Base-by-base conservation (phyloP, 2,888 invertebrate species). In the Latrodectus hesperus region DNA sequence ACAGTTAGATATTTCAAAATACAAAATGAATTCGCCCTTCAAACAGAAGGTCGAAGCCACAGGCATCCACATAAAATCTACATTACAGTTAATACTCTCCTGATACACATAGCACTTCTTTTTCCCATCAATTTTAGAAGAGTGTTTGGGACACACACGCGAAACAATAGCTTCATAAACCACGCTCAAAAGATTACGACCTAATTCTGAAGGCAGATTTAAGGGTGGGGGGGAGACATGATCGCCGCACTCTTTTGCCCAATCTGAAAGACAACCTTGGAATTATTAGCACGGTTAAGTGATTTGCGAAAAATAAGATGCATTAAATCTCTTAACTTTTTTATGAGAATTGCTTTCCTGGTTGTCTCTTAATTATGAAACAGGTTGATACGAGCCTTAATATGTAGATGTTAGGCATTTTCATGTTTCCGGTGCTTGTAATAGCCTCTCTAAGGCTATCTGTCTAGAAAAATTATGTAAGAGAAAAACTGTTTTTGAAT, bases 121-220 rank as follows among this genome's bases (percentile, higher is more conserved):
- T 65, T 22, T 9, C 22, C 49, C 22, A 22, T 17, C 10, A 8
- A 22, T 73, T 65, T 72, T 73, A 17, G 67, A 82, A 81, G 53
- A 68, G 74, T 72, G 73, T 68, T 68, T 81, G 60, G 65, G 78
- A 71, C 17, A 60, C 17, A 16, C n/a, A 16, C 60, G 16, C 60
- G 60, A 84, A 76, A 84, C 84, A 84, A 84, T 77, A 77, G 84
- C 49, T 72, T 77, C 84, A 77, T 84, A 84, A 84, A 84, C 76
- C 72, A 84, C 38, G 84, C 77, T 84, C 71, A 84, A 72, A 55
- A 60, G 76, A 84, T 84, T 77, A 84, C 84, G 84, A 84, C 84
- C 84, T 77, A 77, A 84, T 84, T 77, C 77, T 71, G 71, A 77
- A 77, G 17, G 77, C 53, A 77, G 60, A 60, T 55, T n/a, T 38